Conservation (phyloP, 2,888 invertebrate species). For the Prenolepis imparis region DNA sequence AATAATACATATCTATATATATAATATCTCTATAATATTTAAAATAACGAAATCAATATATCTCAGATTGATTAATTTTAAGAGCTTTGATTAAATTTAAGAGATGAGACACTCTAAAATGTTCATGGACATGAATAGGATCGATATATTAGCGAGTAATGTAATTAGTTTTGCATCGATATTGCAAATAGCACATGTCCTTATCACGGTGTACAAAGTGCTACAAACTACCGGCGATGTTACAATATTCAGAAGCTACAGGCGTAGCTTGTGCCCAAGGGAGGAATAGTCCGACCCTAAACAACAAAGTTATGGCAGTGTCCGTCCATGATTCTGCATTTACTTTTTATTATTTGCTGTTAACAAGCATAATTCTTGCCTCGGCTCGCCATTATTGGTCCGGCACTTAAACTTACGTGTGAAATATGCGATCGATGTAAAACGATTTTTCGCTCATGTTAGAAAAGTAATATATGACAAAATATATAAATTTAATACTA, state of each 20-base stretch:
- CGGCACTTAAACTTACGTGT: background rate
- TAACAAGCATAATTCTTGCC: constrained; percentile 8
- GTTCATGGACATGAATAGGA: background rate
- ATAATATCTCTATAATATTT: too few species aligned
- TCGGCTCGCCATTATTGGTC: background rate
- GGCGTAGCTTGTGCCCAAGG: constrained; percentile 5
- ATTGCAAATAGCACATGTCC: constrained; percentile 19
- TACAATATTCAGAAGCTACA: constrained; percentile 38
- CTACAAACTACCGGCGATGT: constrained; percentile 17
- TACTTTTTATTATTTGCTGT: constrained; percentile 31
- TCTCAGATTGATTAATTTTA: background rate
- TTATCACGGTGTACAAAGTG: constrained; percentile 19
- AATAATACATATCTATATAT: background rate
- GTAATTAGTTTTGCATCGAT: constrained; percentile 39
- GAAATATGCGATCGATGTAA: background rate
- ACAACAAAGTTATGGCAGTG: constrained; percentile 33
- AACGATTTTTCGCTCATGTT: background rate
- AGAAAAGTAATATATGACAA: background rate
- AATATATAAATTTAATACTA: background rate
- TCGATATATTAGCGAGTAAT: constrained; percentile 17
- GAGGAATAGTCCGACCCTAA: constrained; percentile 22
- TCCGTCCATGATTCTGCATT: constrained; percentile 9
- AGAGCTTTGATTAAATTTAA: too few species aligned
- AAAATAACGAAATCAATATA: background rate
- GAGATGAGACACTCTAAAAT: background rate